Evolutionary conservation across 2,888 invertebrate species (phyloP), one percentile per base, ranked within the genome.

Genomic region (Idaea dimidiata): DNA sequence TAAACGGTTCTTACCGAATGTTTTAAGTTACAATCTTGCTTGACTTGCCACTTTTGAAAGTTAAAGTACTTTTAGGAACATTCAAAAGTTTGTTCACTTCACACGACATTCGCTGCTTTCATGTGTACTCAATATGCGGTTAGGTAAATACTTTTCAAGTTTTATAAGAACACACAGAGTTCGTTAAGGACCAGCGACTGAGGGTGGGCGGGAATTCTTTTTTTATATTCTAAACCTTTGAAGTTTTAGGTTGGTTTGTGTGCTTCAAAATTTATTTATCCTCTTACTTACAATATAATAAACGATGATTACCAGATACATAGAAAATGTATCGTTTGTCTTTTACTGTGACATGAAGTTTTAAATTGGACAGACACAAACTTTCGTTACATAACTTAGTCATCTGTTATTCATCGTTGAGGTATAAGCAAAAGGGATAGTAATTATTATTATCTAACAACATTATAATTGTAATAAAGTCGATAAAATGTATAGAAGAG

Each of bases 11-110:
- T 43, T 43, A 43, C 43, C 8, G 10, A 43, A 10, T 43, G 43
- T 43, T 43, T 43, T 43, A 43, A 43, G 43, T 43, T 43, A 14
- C 14, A 43, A 43, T 14, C 43, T 43, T 43, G 43, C 43, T 43
- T 43, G 43, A 43, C 43, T 43, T 43, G 43, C 43, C 43, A 43
- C 43, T 43, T 43, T 43, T 43, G 43, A 43, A 43, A 43, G 43
- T 43, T 8, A 43, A 43, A 43, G 43, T 43, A 43, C 43, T 43
- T 43, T 43, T 8, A 43, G 43, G 5, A 43, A 43, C 43, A 43
- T 43, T 43, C 43, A 43, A 43, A 43, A 43, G 43, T 43, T 43
- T 43, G 10, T 43, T 43, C 43, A 43, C 43, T 43, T 43, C 43
- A 43, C 43, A 43, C 43, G 43, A 43, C 43, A 43, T 43, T 43